Base-by-base conservation (phyloP, 1,140 invertebrate species). In the Heliconius himera region DNA sequence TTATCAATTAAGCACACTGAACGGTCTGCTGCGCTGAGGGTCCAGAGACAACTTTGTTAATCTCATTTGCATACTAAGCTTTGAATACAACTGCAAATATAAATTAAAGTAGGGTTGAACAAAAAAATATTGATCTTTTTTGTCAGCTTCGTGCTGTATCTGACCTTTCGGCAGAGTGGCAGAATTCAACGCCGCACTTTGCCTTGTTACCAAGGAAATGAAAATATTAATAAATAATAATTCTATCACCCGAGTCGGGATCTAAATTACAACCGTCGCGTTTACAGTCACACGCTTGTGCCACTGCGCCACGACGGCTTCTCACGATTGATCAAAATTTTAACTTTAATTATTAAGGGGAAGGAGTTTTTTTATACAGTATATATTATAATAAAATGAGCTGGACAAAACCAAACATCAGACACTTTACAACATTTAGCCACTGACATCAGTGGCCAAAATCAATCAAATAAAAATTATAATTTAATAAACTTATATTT, bases 31-130 rank as follows among this genome's bases (percentile, higher is more conserved):
- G 82, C 74, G 71, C 73, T 26, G 77, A 81, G 78, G 82, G 80
- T 78, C 77, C 38, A 74, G 77, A 83, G 83, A 87, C 83, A 84
- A 83, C 83, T 84, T 85, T 81, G 85, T 84, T 87, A 82, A 85
- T 81, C 85, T 87, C 78, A 87, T 87, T 87, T 84, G 74, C 83
- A 85, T 87, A 84, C 83, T 81, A 70, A 79, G 77, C 81, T 76
- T 77, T 54, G 46, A 77, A 60, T 82, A 41, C 72, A 70, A 82
- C 66, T 81, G 83, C 83, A 81, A 84, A 84, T 81, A 84, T 81
- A 83, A 81, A 85, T 78, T 76, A 71, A 36, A 49, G 13, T 74
- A 82, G 74, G 79, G 79, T 26, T 83, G 76, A 46, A 78, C 54
- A 22, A 6, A 38, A 20, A 72, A 72, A 72, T 20, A 9, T 72